A percentile compares a stretch with the other conserved stretches of the same genome.
These are phyloP conservation scores for Hyposmocoma kahamanoa DNA, from an alignment of 1,140 invertebrate species.

Conservation along the genomic window DNA sequence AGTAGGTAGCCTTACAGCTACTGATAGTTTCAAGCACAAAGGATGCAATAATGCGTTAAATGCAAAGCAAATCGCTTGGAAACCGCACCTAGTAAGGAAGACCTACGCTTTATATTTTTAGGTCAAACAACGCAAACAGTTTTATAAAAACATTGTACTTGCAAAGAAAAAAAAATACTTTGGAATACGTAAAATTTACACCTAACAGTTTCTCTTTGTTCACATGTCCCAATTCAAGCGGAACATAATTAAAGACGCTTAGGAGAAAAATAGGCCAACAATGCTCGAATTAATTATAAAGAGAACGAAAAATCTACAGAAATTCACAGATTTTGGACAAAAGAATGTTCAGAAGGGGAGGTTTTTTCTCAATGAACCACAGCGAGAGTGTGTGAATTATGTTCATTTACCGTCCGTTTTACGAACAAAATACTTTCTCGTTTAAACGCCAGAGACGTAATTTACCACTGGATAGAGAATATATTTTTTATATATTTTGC, in stretches of 20 bases:
- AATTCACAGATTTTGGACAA: background rate
- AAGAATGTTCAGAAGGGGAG: background rate
- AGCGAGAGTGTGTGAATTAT: background rate
- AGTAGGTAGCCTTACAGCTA: background rate
- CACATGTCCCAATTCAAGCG: background rate
- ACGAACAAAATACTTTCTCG: background rate
- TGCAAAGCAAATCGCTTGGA: constrained; percentile 32
- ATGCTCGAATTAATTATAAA: background rate
- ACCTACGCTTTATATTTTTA: background rate
- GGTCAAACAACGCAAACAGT: background rate
- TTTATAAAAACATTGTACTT: constrained; percentile 1
- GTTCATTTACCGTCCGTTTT: background rate
- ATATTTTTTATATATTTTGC: no score
- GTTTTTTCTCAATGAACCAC: background rate
- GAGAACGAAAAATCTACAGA: background rate
- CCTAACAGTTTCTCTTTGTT: background rate
- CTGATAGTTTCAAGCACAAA: constrained; percentile 25
- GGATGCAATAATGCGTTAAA: constrained; percentile 36
- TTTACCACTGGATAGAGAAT: no score
- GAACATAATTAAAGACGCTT: background rate
- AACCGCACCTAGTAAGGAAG: constrained; percentile 9
- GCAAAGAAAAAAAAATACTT: background rate
- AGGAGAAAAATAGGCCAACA: background rate
- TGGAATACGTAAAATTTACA: background rate
- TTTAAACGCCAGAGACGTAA: background rate